Percentiles rank a stretch among this genome's conserved stretches.
These are phyloP conservation scores for Callorhinus ursinus DNA, from an alignment of 2,113 vertebrate genomes.

Conservation along the genomic window DNA sequence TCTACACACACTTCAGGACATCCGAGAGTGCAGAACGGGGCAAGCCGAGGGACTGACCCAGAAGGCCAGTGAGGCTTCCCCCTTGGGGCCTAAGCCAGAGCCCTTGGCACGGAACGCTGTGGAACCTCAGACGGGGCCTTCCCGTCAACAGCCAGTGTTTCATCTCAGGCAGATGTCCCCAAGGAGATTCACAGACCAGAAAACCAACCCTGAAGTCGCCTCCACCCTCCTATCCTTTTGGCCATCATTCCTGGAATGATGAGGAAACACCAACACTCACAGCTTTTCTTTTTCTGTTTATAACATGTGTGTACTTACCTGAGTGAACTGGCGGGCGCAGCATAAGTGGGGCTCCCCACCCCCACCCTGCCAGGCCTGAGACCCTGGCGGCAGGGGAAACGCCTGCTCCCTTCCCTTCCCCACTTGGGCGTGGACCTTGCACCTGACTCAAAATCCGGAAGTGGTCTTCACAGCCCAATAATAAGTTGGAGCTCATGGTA, in stretches of 20 bases:
- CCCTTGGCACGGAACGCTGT: not conserved
- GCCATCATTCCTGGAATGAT: not conserved
- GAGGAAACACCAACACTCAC: not conserved
- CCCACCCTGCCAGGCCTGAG: too few relatives aligned
- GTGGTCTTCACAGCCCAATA: not conserved
- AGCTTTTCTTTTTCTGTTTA: not conserved
- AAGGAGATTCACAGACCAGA: not conserved
- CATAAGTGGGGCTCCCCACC: fast-evolving
- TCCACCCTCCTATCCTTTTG: not conserved
- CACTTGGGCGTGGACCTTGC: not conserved
- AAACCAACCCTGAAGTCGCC: not conserved
- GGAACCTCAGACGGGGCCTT: not conserved
- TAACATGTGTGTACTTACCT: not conserved
- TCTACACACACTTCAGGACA: not conserved
- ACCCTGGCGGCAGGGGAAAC: not conserved
- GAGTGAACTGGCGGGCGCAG: not conserved
- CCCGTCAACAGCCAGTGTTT: not conserved
- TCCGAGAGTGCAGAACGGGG: fast-evolving
- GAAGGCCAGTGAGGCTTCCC: fast-evolving
- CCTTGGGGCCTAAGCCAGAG: not conserved
- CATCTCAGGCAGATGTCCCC: not conserved
- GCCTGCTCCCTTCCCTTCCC: not conserved
- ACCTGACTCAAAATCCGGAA: not conserved
- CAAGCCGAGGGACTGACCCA: not conserved
- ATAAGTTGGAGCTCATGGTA: not conserved